Percentiles rank a stretch among this genome's conserved stretches.
These are phyloP conservation scores for Nothobranchius furzeri DNA, from an alignment of 2,113 vertebrate species.

Conservation along the genomic window DNA sequence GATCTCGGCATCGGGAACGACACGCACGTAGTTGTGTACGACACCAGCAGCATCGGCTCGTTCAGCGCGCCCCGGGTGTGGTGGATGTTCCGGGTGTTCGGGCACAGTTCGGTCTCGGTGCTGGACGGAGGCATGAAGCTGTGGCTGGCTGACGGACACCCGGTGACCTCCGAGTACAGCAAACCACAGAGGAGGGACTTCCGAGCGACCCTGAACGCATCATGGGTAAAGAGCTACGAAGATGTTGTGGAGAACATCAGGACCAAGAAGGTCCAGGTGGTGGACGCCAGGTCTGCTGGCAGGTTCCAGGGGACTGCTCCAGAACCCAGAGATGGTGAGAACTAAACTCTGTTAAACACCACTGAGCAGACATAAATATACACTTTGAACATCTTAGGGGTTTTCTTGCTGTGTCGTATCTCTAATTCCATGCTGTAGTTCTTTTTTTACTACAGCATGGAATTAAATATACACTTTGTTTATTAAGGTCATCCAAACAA, in stretches of 20 bases:
- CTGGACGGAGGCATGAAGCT: slow-evolving; percentile 89
- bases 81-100: slow-evolving; percentile 97
- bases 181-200: slow-evolving; percentile 74
- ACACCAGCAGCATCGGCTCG: slow-evolving; percentile 88
- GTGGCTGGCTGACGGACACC: slow-evolving; percentile 83
- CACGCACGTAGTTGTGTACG: slow-evolving; percentile 93
- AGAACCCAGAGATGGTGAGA: slow-evolving; percentile 89
- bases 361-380: neutral
- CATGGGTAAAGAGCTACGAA: slow-evolving; percentile 85
- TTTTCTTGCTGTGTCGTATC: too few relatives aligned
- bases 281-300: slow-evolving; percentile 86
- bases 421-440: too few relatives aligned
- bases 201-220: slow-evolving; percentile 68
- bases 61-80: slow-evolving; percentile 90
- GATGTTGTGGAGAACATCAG: slow-evolving; percentile 86
- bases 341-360: neutral
- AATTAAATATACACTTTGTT: too few relatives aligned
- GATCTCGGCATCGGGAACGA: slow-evolving; percentile 84
- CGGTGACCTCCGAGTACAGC: slow-evolving; percentile 69
- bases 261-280: slow-evolving; percentile 80
- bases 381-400: too few relatives aligned
- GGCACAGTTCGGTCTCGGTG: slow-evolving; percentile 86
- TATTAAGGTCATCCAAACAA: neutral
- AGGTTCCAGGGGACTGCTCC: slow-evolving; percentile 89
- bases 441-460: too few relatives aligned